phyloP scores from a whole-genome alignment of 2,113 vertebrate species.

The Sander vitreus region DNA sequence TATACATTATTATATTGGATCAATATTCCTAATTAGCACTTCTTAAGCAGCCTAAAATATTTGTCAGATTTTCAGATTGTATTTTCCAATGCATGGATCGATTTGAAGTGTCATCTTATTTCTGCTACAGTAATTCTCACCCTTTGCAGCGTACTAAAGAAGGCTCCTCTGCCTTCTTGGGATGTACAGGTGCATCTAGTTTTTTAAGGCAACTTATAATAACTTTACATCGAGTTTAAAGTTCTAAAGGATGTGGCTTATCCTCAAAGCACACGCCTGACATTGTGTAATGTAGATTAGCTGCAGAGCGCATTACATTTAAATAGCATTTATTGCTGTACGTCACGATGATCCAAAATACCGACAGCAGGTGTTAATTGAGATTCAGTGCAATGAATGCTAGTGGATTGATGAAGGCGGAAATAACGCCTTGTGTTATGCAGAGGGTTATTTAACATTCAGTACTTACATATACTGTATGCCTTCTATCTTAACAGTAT shows the following conservation, averaged over 20 bases:
- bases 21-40: conserved; percentile 80
- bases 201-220: conserved; percentile 34
- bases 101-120: conserved; percentile 71
- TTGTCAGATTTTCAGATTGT: conserved; percentile 73
- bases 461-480: conserved; percentile 30
- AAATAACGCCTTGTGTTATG: conserved; percentile 39
- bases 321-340: conserved; percentile 56
- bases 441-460: conserved; percentile 62
- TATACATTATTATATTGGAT: conserved; percentile 67
- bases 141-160: conserved; percentile 26
- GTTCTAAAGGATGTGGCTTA: neutral
- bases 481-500: conserved; percentile 2
- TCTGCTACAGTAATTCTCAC: conserved; percentile 45
- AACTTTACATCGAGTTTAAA: conserved; percentile 21
- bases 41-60: conserved; percentile 65
- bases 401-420: conserved; percentile 45
- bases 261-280: conserved; percentile 3
- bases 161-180: neutral
- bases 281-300: conserved; percentile 43
- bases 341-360: conserved; percentile 55
- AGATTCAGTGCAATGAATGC: conserved; percentile 71
- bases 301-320: conserved; percentile 40
- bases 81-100: conserved; percentile 74
- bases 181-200: neutral
- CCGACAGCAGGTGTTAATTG: conserved; percentile 76